Conservation (phyloP, 2,888 invertebrate species). For the Anticlea derivata region DNA sequence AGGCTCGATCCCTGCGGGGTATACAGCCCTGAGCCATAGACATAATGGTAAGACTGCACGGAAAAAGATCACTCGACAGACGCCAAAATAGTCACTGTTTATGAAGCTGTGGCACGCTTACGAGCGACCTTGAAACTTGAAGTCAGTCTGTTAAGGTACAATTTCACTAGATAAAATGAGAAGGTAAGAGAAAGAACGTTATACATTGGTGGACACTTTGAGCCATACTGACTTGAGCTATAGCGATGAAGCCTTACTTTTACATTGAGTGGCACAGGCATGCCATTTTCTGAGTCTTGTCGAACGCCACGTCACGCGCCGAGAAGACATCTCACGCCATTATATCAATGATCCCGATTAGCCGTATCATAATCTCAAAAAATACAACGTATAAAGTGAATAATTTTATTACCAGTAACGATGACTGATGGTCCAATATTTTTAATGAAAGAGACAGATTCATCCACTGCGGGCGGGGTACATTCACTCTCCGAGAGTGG, state of each 20-base stretch:
- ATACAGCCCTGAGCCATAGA: constrained; percentile 23
- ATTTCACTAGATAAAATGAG: neutral
- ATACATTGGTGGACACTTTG: neutral
- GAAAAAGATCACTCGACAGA: too few relatives aligned
- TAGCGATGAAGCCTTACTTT: neutral
- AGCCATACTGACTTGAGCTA: neutral
- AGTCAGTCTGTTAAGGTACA: neutral
- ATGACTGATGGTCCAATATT: constrained; percentile 13
- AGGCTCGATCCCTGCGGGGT: constrained; percentile 57
- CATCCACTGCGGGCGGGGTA: neutral
- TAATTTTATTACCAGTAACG: constrained; percentile 12
- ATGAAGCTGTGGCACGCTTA: neutral
- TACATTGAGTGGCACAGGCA: neutral
- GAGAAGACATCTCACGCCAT: constrained; percentile 31
- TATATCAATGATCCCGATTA: constrained; percentile 18
- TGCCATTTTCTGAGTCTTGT: constrained; percentile 9
- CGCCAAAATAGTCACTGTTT: neutral
- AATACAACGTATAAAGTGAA: constrained; percentile 9
- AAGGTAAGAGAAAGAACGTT: too few relatives aligned
- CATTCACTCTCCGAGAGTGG: neutral
- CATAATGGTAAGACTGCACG: constrained; percentile 6
- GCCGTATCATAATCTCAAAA: constrained; percentile 10
- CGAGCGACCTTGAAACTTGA: neutral
- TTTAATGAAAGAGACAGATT: constrained; percentile 7
- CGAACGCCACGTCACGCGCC: constrained; percentile 49